Base-by-base conservation (phyloP, 2,888 invertebrate genomes). In the Norana najaformis region DNA sequence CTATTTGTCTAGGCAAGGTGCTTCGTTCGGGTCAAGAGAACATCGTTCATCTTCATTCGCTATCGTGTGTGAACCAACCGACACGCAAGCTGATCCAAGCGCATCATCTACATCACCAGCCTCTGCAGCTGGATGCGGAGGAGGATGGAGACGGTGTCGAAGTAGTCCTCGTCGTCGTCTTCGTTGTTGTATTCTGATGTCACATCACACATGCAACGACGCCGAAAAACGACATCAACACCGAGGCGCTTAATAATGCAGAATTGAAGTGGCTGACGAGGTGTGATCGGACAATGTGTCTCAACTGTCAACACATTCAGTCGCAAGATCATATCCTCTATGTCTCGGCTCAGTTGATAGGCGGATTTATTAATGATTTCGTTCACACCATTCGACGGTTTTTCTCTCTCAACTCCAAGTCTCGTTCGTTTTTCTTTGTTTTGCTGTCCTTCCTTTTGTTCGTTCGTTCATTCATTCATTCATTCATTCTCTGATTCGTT, bases 341-440 rank as follows among this genome's bases (percentile, higher is more conserved):
- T n/a, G n/a, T n/a, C n/a, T n/a, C n/a, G n/a, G n/a, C n/a, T n/a
- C n/a, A n/a, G n/a, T n/a, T n/a, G n/a, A n/a, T n/a, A n/a, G n/a
- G n/a, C n/a, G n/a, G n/a, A n/a, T n/a, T n/a, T 69, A 69, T 69
- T 69, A 69, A 69, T n/a, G 69, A 69, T 69, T 69, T n/a, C n/a
- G 30, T 69, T 69, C 69, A 69, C 69, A 69, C 69, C 69, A n/a
- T 69, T 69, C 69, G 11, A 8, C 23, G 53, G 6, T 53, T 53
- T 41, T 18, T 14, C n/a, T n/a, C n/a, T n/a, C n/a, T n/a, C n/a
- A n/a, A n/a, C n/a, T n/a, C n/a, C n/a, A n/a, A n/a, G n/a, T n/a
- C n/a, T n/a, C n/a, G n/a, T n/a, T 18, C 23, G 23, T 11, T n/a
- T 8, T 16, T n/a, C n/a, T 4, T n/a, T 30, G 8, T 8, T 8